Evolutionary conservation across 1,140 invertebrate genomes (phyloP).

Genomic region (Calliopsis andreniformis): DNA sequence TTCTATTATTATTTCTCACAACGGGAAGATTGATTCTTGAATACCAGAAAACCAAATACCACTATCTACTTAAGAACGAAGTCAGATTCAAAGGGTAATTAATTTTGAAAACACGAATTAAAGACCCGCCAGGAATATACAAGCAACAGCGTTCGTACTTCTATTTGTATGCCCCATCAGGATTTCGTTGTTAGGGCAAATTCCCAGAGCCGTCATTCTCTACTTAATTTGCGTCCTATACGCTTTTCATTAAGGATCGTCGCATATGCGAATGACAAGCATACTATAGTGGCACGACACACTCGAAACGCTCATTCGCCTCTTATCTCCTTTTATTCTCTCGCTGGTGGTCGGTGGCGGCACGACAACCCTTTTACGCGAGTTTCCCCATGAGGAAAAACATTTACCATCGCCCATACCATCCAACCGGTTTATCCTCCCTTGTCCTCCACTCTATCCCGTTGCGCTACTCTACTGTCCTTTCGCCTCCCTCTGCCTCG

Average conservation of each 20-base stretch:
- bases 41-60: too few relatives aligned
- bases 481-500: background rate
- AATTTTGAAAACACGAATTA: background rate
- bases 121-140: background rate
- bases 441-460: background rate
- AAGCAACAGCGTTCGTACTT: background rate
- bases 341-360: constrained; percentile 14
- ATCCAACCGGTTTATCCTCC: constrained; percentile 20
- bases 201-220: background rate
- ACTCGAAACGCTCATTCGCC: constrained; percentile 20
- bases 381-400: constrained; percentile 65
- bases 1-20: background rate
- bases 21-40: too few relatives aligned
- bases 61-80: background rate
- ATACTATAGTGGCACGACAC: constrained; percentile 22
- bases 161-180: background rate
- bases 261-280: constrained; percentile 46
- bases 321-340: constrained; percentile 32
- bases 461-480: background rate
- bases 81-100: background rate
- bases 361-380: constrained; percentile 52
- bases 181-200: background rate
- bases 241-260: constrained; percentile 65
- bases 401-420: constrained; percentile 61
- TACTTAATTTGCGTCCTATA: constrained; percentile 66